phyloP scores from a whole-genome alignment of 2,888 invertebrate genomes.

The Calephelis perditalis region DNA sequence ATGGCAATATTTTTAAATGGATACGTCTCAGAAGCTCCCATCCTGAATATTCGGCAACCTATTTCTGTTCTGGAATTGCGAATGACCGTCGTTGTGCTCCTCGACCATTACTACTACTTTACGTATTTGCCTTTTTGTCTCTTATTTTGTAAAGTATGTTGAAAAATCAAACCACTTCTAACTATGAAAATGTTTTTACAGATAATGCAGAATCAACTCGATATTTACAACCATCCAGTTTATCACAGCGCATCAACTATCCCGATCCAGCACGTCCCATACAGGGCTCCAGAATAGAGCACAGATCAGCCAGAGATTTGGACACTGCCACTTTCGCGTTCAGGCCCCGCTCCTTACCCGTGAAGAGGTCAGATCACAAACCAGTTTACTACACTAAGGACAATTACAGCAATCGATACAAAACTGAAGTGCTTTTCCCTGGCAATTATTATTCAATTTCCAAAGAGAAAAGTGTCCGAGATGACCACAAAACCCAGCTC shows the following conservation, averaged over 20 bases:
- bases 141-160: no score
- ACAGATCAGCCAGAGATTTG: background rate
- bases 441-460: constrained; percentile 71
- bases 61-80: no score
- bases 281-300: background rate
- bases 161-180: no score
- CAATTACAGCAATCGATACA: constrained; percentile 43
- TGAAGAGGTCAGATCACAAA: constrained; percentile 43
- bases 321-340: constrained; percentile 45
- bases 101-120: no score
- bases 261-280: constrained; percentile 2
- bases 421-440: constrained; percentile 63
- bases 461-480: constrained; percentile 60
- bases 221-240: background rate
- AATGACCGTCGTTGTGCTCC: no score
- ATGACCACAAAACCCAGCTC: constrained; percentile 34
- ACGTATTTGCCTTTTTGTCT: no score
- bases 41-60: no score
- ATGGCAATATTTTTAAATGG: no score
- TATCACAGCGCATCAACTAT: constrained; percentile 2
- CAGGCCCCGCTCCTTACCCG: constrained; percentile 56
- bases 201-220: background rate
- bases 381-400: constrained; percentile 53
- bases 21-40: no score
- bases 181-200: background rate